These are phyloP conservation scores for Carcinoscorpius rotundicauda DNA, from an alignment of 1,140 invertebrate species.

Conservation along the genomic window DNA sequence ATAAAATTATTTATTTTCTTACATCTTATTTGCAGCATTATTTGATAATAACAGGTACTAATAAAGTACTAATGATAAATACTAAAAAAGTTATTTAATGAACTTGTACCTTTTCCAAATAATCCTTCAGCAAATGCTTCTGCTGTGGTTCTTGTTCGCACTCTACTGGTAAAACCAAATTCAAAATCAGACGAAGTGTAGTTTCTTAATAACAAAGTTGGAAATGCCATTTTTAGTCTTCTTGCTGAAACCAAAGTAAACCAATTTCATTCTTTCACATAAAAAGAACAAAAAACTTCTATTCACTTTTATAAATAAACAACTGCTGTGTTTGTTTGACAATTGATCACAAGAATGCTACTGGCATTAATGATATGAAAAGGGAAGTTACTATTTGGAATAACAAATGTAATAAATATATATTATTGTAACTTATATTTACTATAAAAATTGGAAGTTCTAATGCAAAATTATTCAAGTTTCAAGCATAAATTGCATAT, in stretches of 20 bases:
- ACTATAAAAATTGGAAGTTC: too few relatives aligned
- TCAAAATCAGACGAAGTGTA: constrained; percentile 13
- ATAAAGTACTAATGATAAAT: not conserved
- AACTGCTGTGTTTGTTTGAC: too few relatives aligned
- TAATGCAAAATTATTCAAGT: too few relatives aligned
- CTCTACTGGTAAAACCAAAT: constrained; percentile 20
- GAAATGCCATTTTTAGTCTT: constrained; percentile 14
- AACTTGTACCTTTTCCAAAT: constrained; percentile 3
- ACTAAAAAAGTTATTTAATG: too few relatives aligned
- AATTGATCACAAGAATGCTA: too few relatives aligned
- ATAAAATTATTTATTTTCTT: not conserved
- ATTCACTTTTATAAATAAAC: too few relatives aligned
- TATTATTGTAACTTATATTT: too few relatives aligned
- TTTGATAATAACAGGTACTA: not conserved
- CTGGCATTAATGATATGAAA: too few relatives aligned
- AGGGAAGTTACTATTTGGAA: too few relatives aligned
- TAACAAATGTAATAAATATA: too few relatives aligned
- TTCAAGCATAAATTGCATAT: too few relatives aligned
- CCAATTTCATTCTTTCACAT: not conserved
- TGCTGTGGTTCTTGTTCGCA: constrained; percentile 20
- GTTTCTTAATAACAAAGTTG: constrained; percentile 7
- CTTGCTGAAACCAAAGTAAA: constrained; percentile 9
- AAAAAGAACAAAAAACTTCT: too few relatives aligned
- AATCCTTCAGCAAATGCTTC: constrained; percentile 19
- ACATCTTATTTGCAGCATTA: not conserved